These are phyloP conservation scores for Tapirus terrestris DNA, from an alignment of 2,113 vertebrate genomes.

Conservation along the genomic window DNA sequence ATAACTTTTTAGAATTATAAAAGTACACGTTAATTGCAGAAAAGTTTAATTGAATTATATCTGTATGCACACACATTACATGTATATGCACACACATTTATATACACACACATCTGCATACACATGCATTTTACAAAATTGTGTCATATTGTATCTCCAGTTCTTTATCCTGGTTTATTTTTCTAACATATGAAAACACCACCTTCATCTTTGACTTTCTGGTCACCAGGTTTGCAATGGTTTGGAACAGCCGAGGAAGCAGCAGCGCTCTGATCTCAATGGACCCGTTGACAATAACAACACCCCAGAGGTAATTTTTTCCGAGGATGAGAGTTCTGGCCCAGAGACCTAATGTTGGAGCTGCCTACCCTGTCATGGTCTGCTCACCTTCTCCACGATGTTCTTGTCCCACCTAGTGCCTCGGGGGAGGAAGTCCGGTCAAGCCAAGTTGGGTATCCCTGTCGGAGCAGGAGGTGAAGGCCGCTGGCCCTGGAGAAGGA, in stretches of 20 bases:
- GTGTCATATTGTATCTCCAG: not conserved
- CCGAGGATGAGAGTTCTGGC: not conserved
- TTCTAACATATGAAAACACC: not conserved
- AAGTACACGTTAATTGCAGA: not conserved
- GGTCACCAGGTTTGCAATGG: slow-evolving; percentile 91
- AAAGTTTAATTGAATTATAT: not conserved
- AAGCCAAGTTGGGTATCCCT: not conserved
- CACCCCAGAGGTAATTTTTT: slow-evolving; percentile 90
- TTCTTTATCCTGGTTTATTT: slow-evolving; percentile 32
- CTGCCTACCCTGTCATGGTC: not conserved
- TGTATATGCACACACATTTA: not conserved
- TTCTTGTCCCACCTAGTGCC: rapidly evolving
- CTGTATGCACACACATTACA: not conserved
- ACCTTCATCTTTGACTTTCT: slow-evolving; percentile 1
- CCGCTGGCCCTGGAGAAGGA: not conserved
- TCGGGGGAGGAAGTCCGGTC: no score
- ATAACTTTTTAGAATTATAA: not conserved
- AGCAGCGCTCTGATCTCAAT: slow-evolving; percentile 98
- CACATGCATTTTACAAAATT: not conserved
- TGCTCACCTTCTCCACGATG: not conserved
- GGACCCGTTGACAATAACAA: slow-evolving; percentile 97
- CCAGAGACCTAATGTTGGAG: not conserved
- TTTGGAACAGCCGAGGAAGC: slow-evolving; percentile 94
- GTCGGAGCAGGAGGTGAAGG: rapidly evolving
- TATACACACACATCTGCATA: rapidly evolving